Percentiles rank a stretch among this genome's conserved stretches.
Conservation (phyloP, 2,113 vertebrate genomes). For the Agapornis roseicollis region DNA sequence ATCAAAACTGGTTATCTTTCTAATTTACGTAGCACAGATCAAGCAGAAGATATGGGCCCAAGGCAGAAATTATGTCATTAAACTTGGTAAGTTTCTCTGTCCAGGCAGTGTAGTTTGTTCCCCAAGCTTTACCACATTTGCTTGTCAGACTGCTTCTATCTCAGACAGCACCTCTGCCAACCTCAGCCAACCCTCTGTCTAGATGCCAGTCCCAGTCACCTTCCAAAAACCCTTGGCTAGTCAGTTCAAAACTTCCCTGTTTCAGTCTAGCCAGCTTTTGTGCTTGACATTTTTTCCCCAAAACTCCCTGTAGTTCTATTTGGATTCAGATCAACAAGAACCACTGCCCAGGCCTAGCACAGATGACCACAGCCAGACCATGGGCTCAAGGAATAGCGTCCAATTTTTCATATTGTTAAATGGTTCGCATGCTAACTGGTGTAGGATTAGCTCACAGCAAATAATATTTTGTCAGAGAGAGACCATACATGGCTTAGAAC, state of each 20-base stretch:
- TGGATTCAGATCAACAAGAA: not conserved
- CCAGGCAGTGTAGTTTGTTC: not conserved
- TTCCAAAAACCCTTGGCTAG: not conserved
- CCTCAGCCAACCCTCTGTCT: not conserved
- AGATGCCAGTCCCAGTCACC: not conserved
- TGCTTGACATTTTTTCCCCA: not conserved
- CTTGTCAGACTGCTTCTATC: not conserved
- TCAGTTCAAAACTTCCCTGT: not conserved
- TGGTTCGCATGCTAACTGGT: rapidly evolving
- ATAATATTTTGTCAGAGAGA: not conserved
- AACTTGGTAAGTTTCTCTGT: not conserved
- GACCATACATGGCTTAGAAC: not conserved
- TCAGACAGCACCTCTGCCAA: not conserved
- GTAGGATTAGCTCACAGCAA: not conserved
- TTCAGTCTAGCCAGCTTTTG: not conserved
- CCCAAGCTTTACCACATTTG: not conserved
- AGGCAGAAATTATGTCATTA: not conserved
- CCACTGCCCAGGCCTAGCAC: not conserved
- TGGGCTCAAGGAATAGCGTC: not conserved
- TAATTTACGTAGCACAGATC: not conserved
- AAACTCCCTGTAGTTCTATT: not conserved
- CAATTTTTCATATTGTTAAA: not conserved
- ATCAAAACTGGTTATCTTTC: not conserved
- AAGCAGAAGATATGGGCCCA: not conserved
- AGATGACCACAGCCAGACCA: not conserved